Conservation (phyloP, 2,113 vertebrate genomes). For the Python bivittatus region DNA sequence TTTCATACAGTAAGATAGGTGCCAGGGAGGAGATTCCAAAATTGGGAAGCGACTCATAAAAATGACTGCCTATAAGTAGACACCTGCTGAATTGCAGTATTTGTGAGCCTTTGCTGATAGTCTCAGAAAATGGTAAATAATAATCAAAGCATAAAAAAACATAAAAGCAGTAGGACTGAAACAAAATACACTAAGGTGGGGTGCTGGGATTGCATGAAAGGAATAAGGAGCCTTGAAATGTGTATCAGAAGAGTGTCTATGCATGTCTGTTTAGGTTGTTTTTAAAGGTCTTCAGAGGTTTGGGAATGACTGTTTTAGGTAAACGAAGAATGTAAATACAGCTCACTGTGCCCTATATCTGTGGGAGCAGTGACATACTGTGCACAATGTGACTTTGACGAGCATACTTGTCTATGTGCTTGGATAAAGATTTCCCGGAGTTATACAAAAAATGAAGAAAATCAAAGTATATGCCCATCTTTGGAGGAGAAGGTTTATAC, state of each 20-base stretch:
- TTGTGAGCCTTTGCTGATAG: neutral
- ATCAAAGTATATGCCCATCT: conserved; percentile 68
- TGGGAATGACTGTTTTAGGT: conserved; percentile 51
- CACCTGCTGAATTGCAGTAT: neutral
- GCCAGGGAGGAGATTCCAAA: neutral
- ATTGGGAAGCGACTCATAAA: neutral
- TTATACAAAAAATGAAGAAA: conserved; percentile 10
- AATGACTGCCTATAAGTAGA: neutral
- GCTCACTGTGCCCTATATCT: conserved; percentile 77
- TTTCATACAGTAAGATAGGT: neutral
- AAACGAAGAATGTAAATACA: conserved; percentile 75
- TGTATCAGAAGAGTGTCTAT: neutral
- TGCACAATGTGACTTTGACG: conserved; percentile 84
- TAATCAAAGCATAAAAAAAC: neutral
- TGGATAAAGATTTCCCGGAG: conserved; percentile 61
- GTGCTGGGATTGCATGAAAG: neutral
- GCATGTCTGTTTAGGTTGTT: neutral
- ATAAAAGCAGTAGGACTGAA: neutral
- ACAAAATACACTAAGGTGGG: neutral
- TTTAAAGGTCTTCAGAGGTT: neutral
- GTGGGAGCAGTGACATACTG: conserved; percentile 76
- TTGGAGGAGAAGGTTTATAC: conserved; percentile 79
- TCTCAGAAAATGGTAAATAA: neutral
- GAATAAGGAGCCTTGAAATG: neutral
- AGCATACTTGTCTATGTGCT: conserved; percentile 72